Base-by-base conservation (phyloP, 2,113 vertebrate species). In the Seriola rivoliana region DNA sequence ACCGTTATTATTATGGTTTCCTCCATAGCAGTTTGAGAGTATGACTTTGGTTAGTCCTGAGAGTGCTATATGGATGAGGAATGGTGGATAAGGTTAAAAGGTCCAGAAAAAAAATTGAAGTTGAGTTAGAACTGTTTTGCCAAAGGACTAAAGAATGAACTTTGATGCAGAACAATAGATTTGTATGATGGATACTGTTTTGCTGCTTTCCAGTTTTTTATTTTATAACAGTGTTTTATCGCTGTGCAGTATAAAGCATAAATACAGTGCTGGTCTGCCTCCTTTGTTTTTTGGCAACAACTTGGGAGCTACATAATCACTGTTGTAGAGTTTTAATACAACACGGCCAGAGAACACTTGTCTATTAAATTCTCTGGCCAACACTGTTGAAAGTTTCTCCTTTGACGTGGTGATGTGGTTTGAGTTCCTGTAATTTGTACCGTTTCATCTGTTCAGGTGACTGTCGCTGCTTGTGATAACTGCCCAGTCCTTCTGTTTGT, bases 401-500 rank as follows among this genome's bases (percentile, higher is more conserved):
- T 52, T 44, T 86, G 46, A 82, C n/a, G 16, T 69, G 29, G 57
- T 80, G 63, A 78, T 78, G 52, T 80, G 80, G 46, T 36, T n/a
- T 38, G 36, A 34, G 11, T 68, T 80, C 50, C 48, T 59, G 38
- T 23, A 19, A 1, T 48, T 68, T 57, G 46, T 38, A 12, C 50
- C 4, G 52, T 73, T 86, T 84, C 48, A 54, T 86, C 13, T 55
- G 11, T 63, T 55, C 76, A 72, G 76, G 46, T 16, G 62, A 66
- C 62, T 42, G 40, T 65, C 19, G 4, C 66, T 70, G 74, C 52
- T 68, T 80, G 59, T 76, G 63, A 85, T 75, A 87, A 81, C 79
- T 75, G 71, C 54, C 71, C 75, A 1, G 69, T 81, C 75, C 57
- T 59, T 80, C 75, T 78, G 75, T 90, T 90, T 85, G 75, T 75